Evolutionary conservation across 1,140 invertebrate species (phyloP).

Genomic region (Ruditapes philippinarum): DNA sequence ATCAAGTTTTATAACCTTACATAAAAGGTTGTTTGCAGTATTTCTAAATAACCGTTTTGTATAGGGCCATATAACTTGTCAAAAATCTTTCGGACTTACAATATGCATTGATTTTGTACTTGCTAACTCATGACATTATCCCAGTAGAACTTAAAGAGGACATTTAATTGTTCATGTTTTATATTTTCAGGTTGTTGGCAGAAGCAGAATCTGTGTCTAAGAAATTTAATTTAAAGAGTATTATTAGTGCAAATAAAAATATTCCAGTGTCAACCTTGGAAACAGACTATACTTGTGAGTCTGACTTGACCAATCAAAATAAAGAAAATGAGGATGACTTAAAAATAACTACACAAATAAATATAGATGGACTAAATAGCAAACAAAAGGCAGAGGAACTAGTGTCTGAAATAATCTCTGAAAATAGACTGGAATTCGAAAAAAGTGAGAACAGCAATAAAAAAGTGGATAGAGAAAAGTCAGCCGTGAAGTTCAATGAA

Average conservation of each 20-base stretch:
- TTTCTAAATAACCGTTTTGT: no score
- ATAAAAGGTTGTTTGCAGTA: no score
- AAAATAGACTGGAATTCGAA: constrained; percentile 40
- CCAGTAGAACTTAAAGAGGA: no score
- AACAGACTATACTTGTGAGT: background rate
- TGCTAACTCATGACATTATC: no score
- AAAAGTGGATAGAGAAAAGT: constrained; percentile 38
- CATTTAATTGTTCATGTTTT: background rate
- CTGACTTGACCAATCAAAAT: constrained; percentile 17
- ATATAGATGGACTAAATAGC: background rate
- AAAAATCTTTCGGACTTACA: no score
- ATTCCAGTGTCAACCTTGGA: constrained; percentile 8
- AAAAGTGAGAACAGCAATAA: background rate
- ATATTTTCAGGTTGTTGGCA: constrained; percentile 37
- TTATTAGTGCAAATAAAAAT: constrained; percentile 54
- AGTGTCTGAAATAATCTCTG: constrained; percentile 48
- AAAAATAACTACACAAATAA: background rate
- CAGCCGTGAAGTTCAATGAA: constrained; percentile 74
- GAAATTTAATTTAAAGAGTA: constrained; percentile 48
- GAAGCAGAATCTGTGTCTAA: constrained; percentile 57
- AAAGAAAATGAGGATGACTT: background rate
- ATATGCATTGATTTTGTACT: no score
- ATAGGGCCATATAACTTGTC: no score
- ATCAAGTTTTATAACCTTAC: no score
- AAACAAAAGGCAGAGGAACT: constrained; percentile 38